These are phyloP conservation scores for Lagria hirta DNA, from an alignment of 2,888 invertebrate species.

Conservation along the genomic window DNA sequence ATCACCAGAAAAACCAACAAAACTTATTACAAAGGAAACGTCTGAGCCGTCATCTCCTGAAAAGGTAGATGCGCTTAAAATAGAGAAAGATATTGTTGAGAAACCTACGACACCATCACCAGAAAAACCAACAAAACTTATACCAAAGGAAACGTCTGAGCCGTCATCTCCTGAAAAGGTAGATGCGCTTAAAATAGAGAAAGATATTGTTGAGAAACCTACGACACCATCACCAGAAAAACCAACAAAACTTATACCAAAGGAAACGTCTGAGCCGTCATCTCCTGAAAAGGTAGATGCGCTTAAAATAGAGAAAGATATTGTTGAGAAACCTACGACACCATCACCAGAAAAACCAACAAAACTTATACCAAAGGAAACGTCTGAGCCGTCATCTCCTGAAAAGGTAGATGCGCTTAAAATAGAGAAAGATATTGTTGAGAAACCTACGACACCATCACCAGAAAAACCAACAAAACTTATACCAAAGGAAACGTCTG, in stretches of 20 bases:
- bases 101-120: slow-evolving; percentile 16
- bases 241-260: too few species aligned
- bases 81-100: background rate
- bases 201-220: too few species aligned
- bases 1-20: slow-evolving; percentile 2
- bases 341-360: too few species aligned
- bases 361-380: background rate
- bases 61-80: background rate
- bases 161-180: too few species aligned
- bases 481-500: slow-evolving; percentile 10
- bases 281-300: too few species aligned
- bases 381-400: too few species aligned
- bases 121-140: slow-evolving; percentile 10
- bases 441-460: background rate
- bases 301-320: too few species aligned
- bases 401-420: background rate
- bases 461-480: slow-evolving; percentile 8
- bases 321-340: too few species aligned
- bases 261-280: too few species aligned
- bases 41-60: slow-evolving; percentile 4
- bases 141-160: too few species aligned
- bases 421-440: background rate
- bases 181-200: too few species aligned
- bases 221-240: too few species aligned
- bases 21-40: background rate